These are phyloP conservation scores for Garrulus glandarius DNA, from an alignment of 2,797 vertebrate species.

Conservation along the genomic window DNA sequence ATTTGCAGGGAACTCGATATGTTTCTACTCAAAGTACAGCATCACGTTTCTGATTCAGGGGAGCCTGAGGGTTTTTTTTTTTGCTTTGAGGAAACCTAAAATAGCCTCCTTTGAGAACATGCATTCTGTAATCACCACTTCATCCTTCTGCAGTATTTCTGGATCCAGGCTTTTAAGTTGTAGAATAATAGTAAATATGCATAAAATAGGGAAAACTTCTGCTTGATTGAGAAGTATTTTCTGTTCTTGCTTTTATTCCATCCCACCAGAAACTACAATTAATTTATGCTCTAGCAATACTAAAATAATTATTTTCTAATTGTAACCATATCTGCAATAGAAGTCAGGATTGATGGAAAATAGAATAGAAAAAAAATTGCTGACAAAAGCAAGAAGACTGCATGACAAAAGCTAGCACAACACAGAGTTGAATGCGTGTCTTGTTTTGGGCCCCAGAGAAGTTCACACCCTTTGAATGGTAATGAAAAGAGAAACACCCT, in stretches of 20 bases:
- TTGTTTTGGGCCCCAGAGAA: not conserved
- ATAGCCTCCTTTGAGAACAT: slow-evolving; percentile 11
- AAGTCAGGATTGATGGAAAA: not conserved
- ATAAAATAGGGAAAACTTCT: not conserved
- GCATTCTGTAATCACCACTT: not conserved
- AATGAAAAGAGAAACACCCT: not conserved
- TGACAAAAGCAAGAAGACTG: not conserved
- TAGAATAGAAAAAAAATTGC: not conserved
- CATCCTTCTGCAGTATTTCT: not conserved
- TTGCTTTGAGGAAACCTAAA: not conserved
- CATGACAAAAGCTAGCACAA: not conserved
- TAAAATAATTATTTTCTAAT: not conserved
- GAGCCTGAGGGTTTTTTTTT: not conserved
- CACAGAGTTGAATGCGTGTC: not conserved
- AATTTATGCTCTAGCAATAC: not conserved
- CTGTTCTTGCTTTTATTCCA: not conserved
- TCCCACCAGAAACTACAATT: not conserved
- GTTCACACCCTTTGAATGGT: not conserved
- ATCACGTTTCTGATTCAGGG: not conserved
- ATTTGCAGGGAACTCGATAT: not conserved
- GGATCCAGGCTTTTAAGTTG: not conserved
- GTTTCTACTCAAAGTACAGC: not conserved
- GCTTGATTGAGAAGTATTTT: not conserved
- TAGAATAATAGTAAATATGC: not conserved
- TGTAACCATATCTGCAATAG: not conserved